Base-by-base conservation (phyloP, 1,140 invertebrate species). In the Melipona quadrifasciata region DNA sequence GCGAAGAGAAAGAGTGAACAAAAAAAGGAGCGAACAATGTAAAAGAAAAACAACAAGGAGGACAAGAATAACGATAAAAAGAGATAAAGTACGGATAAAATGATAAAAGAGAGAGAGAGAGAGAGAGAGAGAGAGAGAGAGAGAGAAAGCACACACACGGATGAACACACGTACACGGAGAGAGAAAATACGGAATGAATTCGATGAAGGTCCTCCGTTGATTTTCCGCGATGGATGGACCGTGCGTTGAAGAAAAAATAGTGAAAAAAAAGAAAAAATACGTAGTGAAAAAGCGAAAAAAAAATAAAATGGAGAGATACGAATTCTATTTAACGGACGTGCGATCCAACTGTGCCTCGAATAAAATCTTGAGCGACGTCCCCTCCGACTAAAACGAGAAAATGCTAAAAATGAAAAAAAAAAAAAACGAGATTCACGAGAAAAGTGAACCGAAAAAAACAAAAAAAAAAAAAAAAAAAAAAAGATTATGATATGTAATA, bases 341-440 rank as follows among this genome's bases (percentile, higher is more conserved):
- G 82, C 68, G 81, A 75, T 39, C 84, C 76, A 76, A 89, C 74
- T 82, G 84, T 86, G 64, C 80, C 83, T 88, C 86, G 82, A 79
- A 76, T 71, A 86, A 77, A 83, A 76, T 80, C 87, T 87, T 83
- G 80, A 86, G 80, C 85, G 73, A 87, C 82, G 87, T 88, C 87
- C 78, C 87, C 82, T 89, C 81, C 77, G 87, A 80, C 70, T 70
- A 83, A 61, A 65, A 78, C 58, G 61, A 51, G 31, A 64, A 76
- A 61, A 61, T 39, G 57, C 39, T 39, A 39, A 39, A 39, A 39
- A 61, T 61, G n/a, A 24, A 61, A 61, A 61, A 61, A 58, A 61
- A 61, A n/a, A 58, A 61, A 61, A n/a, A 61, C 39, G 39, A 39
- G 39, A 39, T 61, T 61, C 58, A 61, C 58, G 58, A n/a, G n/a